Conservation (phyloP, 2,113 vertebrate genomes). For the Hiodon tergisus region DNA sequence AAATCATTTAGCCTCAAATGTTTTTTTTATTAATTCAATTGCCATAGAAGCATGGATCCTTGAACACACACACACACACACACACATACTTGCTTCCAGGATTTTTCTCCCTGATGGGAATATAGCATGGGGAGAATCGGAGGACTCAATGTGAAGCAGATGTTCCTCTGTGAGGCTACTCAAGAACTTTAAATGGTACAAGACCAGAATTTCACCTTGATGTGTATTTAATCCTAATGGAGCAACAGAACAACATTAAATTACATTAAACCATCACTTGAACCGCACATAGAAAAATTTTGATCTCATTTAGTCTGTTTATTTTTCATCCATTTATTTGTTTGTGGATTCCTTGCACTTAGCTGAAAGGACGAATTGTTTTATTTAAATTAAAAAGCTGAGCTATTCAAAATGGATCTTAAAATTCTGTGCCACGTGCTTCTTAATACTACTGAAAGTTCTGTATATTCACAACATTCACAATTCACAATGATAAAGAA, state of each 20-base stretch:
- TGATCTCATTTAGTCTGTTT: background rate
- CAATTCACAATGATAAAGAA: background rate
- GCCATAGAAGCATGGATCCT: too few relatives aligned
- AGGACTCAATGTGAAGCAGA: conserved; percentile 13
- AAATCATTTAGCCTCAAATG: too few relatives aligned
- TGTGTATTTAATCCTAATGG: too few relatives aligned
- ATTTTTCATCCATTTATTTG: background rate
- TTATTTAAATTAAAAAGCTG: background rate
- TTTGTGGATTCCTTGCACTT: background rate
- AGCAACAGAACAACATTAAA: too few relatives aligned
- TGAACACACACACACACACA: too few relatives aligned
- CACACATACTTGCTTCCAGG: background rate
- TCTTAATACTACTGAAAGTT: background rate
- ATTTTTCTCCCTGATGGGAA: background rate
- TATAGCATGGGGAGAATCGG: background rate
- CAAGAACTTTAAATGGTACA: background rate
- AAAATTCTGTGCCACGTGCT: conserved; percentile 4
- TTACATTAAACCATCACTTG: background rate
- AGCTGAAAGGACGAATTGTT: background rate
- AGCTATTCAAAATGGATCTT: background rate
- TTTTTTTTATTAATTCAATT: too few relatives aligned
- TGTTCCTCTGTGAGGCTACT: background rate
- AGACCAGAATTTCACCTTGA: background rate
- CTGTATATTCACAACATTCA: background rate
- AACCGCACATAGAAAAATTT: background rate